phyloP scores from a whole-genome alignment of 2,797 vertebrate species.

The Spinibarbus caldwelli region DNA sequence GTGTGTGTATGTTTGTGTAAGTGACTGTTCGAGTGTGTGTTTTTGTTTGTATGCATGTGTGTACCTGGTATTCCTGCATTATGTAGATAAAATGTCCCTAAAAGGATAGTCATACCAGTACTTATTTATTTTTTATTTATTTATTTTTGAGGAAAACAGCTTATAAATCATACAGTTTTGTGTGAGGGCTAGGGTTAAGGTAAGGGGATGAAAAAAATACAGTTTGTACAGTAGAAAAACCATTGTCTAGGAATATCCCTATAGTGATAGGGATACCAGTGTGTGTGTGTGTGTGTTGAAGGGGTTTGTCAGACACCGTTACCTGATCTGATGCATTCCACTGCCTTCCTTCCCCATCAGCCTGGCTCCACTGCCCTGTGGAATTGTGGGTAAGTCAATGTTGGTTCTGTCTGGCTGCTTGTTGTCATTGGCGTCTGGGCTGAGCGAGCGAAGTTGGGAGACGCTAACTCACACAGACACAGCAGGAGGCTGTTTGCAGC shows the following conservation, averaged over 20 bases:
- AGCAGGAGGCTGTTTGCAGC: conserved; percentile 34
- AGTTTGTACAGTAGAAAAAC: too few relatives aligned
- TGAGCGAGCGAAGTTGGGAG: not conserved
- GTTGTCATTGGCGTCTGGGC: conserved; percentile 56
- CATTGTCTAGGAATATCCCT: too few relatives aligned
- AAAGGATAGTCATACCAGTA: too few relatives aligned
- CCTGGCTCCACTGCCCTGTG: conserved; percentile 64
- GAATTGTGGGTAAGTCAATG: conserved; percentile 61
- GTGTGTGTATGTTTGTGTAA: not conserved
- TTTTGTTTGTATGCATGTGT: not conserved
- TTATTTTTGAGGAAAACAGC: too few relatives aligned
- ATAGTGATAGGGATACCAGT: too few relatives aligned
- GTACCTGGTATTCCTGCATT: too few relatives aligned
- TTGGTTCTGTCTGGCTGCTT: conserved; percentile 60
- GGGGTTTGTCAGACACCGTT: conserved; percentile 33
- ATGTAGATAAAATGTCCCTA: too few relatives aligned
- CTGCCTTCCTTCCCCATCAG: conserved; percentile 47
- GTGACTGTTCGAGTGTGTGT: not conserved
- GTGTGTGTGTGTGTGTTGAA: conserved; percentile 28
- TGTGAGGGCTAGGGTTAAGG: too few relatives aligned
- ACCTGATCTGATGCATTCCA: conserved; percentile 55
- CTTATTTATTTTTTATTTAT: too few relatives aligned
- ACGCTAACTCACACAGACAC: conserved; percentile 47
- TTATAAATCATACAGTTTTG: too few relatives aligned
- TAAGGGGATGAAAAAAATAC: too few relatives aligned